Conservation (phyloP, 2,888 invertebrate species). For the Platerodrilus igneus region DNA sequence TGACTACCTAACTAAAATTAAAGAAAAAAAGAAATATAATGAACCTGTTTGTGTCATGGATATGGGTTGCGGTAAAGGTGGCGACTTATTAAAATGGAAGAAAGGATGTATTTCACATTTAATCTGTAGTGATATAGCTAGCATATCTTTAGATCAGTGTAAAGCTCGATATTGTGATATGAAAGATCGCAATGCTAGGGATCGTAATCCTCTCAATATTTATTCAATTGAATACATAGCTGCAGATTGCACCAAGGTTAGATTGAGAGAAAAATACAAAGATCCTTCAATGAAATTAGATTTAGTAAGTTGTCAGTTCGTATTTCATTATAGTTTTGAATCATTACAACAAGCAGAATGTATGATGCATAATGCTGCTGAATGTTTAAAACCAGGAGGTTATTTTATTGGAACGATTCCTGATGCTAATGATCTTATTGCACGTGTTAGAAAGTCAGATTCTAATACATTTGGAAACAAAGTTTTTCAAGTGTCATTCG, state of each 20-base stretch:
- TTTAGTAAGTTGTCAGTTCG: conserved; percentile 95
- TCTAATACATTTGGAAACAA: conserved; percentile 70
- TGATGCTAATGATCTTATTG: conserved; percentile 88
- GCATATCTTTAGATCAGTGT: conserved; percentile 87
- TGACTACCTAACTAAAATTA: conserved; percentile 67
- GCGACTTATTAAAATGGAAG: conserved; percentile 95
- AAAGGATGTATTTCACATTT: conserved; percentile 76
- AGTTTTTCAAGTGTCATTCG: conserved; percentile 68
- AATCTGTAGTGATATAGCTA: conserved; percentile 91
- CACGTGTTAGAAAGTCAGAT: conserved; percentile 57
- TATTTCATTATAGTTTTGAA: conserved; percentile 96
- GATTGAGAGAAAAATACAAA: conserved; percentile 69
- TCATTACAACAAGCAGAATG: conserved; percentile 81
- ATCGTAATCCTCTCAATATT: conserved; percentile 44
- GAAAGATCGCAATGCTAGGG: conserved; percentile 38
- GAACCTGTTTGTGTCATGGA: conserved; percentile 74
- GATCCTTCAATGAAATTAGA: conserved; percentile 79
- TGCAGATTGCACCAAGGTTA: conserved; percentile 85
- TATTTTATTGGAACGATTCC: conserved; percentile 97
- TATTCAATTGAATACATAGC: conserved; percentile 87
- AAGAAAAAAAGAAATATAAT: conserved; percentile 60
- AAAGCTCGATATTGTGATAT: conserved; percentile 76
- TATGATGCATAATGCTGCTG: conserved; percentile 90
- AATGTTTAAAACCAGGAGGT: conserved; percentile 83
- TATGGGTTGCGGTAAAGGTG: conserved; percentile 98